phyloP scores from a whole-genome alignment of 1,140 invertebrate species.

The Tetragnatha versicolor region DNA sequence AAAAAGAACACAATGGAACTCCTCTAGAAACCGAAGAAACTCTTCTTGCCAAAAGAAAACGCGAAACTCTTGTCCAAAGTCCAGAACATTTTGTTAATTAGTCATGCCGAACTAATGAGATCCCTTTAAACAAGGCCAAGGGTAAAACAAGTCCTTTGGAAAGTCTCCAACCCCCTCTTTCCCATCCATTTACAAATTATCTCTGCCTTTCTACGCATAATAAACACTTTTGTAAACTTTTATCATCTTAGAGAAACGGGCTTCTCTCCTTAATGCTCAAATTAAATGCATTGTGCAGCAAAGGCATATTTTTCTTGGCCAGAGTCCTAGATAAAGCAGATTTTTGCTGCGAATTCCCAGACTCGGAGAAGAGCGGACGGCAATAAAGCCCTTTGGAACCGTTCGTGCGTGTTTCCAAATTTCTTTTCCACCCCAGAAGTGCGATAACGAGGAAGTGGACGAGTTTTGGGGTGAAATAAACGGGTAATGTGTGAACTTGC shows the following conservation, averaged over 20 bases:
- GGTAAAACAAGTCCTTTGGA: conserved; percentile 3
- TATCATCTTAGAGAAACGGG: conserved; percentile 35
- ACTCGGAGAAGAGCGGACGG: background rate
- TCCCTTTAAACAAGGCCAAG: conserved; percentile 26
- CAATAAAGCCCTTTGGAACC: background rate
- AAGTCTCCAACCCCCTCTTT: conserved; percentile 2
- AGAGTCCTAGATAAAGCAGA: conserved; percentile 21
- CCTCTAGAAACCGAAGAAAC: background rate
- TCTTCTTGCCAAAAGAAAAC: background rate
- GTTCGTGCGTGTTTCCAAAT: background rate
- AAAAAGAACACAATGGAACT: background rate
- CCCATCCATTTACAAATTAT: conserved; percentile 49
- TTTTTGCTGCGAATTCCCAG: background rate
- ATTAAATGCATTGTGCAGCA: conserved; percentile 18
- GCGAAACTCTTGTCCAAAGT: background rate
- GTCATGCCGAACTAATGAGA: conserved; percentile 40
- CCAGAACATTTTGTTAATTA: conserved; percentile 22
- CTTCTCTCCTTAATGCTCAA: conserved; percentile 31
- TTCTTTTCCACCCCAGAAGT: too few species aligned
- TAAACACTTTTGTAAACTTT: conserved; percentile 51
- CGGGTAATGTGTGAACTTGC: background rate
- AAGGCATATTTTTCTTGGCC: conserved; percentile 24
- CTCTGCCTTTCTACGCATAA: conserved; percentile 48
- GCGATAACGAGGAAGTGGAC: too few species aligned
- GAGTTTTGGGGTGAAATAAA: background rate